Evolutionary conservation across 1,140 invertebrate species (phyloP), one percentile per base, ranked within the genome.

Genomic region (Cyphomyrmex costatus): DNA sequence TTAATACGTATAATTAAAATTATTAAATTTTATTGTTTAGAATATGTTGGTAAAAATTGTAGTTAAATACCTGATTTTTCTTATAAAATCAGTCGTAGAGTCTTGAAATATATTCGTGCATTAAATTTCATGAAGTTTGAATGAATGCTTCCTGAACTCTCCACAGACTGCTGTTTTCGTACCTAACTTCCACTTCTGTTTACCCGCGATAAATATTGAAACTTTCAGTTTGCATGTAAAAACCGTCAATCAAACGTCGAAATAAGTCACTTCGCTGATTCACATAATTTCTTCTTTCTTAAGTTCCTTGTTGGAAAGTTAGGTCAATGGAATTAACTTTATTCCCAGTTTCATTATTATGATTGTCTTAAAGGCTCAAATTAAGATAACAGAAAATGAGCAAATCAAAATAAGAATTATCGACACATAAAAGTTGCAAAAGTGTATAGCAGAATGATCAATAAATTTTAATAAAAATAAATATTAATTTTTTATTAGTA

Each of bases 81-180:
- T 60, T 56, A 42, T 58, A 73, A 73, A 82, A 36, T 53, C 53
- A 58, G 24, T 71, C 51, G 51, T 42, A 36, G 77, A 82, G 36
- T 82, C 66, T 73, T 60, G 51, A 60, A 82, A 82, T 82, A 82
- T 82, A 82, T 82, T 82, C 79, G 27, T 46, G 66, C 66, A 73
- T 82, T 82, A 82, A 82, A 82, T 82, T 73, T 82, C 66, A 82
- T 82, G 79, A 82, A 82, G 53, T 82, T 82, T 58, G 53, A 82
- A 82, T 73, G 51, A 70, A 46, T 82, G 65, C 24, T 71, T 33
- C 12, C 51, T 71, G 51, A 82, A 82, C 66, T 82, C 51, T 58
- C 33, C 51, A 10, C 24, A 58, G 66, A 82, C 51, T 73, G 79
- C 56, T 82, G 66, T 82, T 82, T 82, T 73, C 66, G 51, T 73